Percentiles rank a stretch among this genome's conserved stretches.
Evolutionary conservation across 2,797 vertebrate genomes (phyloP).

Genomic region (Perodicticus potto): DNA sequence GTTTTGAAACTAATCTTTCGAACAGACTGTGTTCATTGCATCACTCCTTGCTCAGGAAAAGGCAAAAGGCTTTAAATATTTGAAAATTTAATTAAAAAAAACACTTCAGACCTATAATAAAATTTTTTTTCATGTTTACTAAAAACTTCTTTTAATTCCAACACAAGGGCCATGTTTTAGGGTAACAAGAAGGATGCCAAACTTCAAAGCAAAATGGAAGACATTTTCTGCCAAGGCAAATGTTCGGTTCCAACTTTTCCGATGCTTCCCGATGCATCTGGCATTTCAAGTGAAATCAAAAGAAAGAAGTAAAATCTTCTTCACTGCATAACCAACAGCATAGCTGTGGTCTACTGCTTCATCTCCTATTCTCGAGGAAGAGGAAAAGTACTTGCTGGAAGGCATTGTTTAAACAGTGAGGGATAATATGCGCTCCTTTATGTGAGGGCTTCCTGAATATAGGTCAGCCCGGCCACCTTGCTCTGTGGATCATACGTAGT

Average conservation of each 20-base stretch:
- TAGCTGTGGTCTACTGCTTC: background rate
- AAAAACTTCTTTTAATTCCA: constrained; percentile 61
- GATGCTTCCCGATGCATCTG: background rate
- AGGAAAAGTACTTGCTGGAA: background rate
- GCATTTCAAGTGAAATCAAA: background rate
- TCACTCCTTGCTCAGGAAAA: background rate
- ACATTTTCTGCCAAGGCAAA: background rate
- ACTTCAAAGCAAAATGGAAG: constrained; percentile 55
- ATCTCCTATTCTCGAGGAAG: background rate
- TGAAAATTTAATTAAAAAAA: background rate
- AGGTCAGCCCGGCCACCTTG: background rate
- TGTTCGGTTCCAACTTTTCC: constrained; percentile 21
- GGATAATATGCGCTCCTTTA: background rate
- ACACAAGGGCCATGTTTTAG: constrained; percentile 22
- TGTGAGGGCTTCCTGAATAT: background rate
- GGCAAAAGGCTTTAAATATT: background rate
- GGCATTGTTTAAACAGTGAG: background rate
- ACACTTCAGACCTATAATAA: background rate
- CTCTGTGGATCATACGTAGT: background rate
- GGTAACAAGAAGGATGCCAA: constrained; percentile 10
- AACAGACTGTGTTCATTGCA: background rate
- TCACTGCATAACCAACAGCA: background rate
- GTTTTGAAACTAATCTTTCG: background rate
- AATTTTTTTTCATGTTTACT: background rate
- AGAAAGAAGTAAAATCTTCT: background rate